Conservation (phyloP, 2,113 vertebrate species). For the Vicugna pacos region DNA sequence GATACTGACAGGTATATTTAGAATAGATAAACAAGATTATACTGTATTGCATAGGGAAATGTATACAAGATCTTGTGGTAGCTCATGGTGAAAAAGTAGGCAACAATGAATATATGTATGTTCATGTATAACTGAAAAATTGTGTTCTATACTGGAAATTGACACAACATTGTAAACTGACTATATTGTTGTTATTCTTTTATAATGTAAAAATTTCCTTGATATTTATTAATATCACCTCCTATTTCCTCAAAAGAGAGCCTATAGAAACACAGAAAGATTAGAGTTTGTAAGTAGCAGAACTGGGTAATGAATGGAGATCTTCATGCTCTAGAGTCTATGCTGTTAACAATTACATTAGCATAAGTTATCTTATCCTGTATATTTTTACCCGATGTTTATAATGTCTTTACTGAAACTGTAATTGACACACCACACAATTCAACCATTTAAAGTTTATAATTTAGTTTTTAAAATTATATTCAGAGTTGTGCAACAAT, state of each 20-base stretch:
- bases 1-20: no score
- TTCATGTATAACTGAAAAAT: no score
- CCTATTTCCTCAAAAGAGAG: background rate
- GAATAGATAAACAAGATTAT: no score
- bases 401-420: background rate
- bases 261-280: background rate
- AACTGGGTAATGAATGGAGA: background rate
- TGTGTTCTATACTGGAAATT: no score
- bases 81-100: no score
- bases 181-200: background rate
- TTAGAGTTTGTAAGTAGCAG: background rate
- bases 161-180: no score
- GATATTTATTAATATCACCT: background rate
- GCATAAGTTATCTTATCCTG: background rate
- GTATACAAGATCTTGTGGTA: no score
- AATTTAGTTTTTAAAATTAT: background rate
- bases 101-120: no score
- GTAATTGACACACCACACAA: background rate
- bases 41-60: no score
- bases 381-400: background rate
- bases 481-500: background rate
- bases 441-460: background rate
- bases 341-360: background rate
- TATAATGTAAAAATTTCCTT: background rate
- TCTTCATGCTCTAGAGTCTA: background rate